Evolutionary conservation across 2,888 invertebrate genomes (phyloP), one percentile per base, ranked within the genome.

Genomic region (Drosophila ustulata): DNA sequence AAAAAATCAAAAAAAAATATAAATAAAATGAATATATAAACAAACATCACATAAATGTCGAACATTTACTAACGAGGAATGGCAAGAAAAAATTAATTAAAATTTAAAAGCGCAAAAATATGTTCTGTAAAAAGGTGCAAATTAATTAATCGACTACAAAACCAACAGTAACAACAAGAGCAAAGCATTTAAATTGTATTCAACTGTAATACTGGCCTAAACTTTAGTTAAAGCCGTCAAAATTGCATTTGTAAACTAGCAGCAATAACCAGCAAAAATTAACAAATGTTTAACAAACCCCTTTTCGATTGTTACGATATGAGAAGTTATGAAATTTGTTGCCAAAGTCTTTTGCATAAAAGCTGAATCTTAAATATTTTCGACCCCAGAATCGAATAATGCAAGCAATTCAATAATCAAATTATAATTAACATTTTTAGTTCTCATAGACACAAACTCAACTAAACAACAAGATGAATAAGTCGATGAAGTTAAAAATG

Each of bases 171-270:
- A n/a, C n/a, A 37, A 37, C 0, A 64, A 59, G 5, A 75, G 47
- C 59, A 63, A 66, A 51, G 86, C 82, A 83, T 83, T 83, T 83
- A 88, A 82, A 85, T 66, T 65, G 82, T 82, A 82, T 85, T 81
- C 80, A 76, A 73, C 63, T 80, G 59, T 80, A 80, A 69, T 45
- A 70, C 82, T 56, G 78, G 80, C 88, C 69, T 69, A 72, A 63
- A 56, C 69, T 72, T 80, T 58, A 66, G 71, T 72, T 66, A 70
- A 72, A 72, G 83, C 83, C 88, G 83, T 82, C 83, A 79, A 82
- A 82, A 82, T 74, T 81, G 85, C 82, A 85, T 87, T 85, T 87
- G 87, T 87, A 84, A 88, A 83, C 73, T 76, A 82, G 69, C 73
- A 56, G 39, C 11, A 49, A 30, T 5, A 23, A 51, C 65, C 11